Conservation (phyloP, 1,140 invertebrate genomes). For the Thrips palmi region DNA sequence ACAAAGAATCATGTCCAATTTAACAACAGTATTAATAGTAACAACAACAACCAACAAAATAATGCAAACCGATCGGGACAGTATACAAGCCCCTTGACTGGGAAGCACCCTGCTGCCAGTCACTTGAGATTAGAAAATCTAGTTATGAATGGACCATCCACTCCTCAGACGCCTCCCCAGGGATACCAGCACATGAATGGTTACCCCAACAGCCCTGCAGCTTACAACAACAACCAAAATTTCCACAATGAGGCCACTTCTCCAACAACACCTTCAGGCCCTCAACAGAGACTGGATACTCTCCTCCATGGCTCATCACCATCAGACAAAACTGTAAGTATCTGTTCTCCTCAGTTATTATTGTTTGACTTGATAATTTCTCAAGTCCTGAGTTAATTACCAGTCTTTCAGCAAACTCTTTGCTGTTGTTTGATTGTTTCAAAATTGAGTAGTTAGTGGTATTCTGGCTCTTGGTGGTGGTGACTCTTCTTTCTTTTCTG, state of each 20-base stretch:
- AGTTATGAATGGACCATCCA: constrained; percentile 13
- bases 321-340: too few species aligned
- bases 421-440: too few species aligned
- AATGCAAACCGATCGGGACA: constrained; percentile 12
- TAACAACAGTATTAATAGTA: constrained; percentile 23
- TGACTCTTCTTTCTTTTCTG: constrained; percentile 16
- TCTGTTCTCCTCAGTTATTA: background rate
- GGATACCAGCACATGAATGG: constrained; percentile 13
- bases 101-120: too few species aligned
- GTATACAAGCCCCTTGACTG: too few species aligned
- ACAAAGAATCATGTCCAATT: constrained; percentile 28
- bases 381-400: too few species aligned
- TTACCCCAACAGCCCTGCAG: constrained; percentile 2
- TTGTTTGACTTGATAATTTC: too few species aligned
- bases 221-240: background rate
- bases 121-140: constrained; percentile 18
- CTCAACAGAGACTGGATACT: constrained; percentile 14
- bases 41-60: constrained; percentile 18
- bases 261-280: too few species aligned
- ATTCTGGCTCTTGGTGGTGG: constrained; percentile 6
- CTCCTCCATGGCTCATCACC: too few species aligned
- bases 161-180: constrained; percentile 3
- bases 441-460: background rate
- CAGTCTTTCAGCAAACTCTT: too few species aligned
- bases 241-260: too few species aligned